These are phyloP conservation scores for roundworm (Caenorhabditis elegans) DNA, from an alignment of 1,140 invertebrate species.

Conservation along the genomic window DNA sequence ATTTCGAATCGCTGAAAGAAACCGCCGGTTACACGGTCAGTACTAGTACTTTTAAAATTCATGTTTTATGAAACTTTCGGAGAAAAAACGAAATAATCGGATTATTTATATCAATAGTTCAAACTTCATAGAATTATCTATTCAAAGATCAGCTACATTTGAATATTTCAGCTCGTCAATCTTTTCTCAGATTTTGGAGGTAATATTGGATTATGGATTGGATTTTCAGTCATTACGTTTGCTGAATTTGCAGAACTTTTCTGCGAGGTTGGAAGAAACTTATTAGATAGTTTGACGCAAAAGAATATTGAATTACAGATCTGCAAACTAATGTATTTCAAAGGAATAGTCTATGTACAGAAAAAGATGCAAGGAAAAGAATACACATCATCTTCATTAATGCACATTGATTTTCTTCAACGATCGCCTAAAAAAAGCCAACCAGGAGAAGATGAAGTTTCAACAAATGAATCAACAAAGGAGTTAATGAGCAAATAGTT, in stretches of 20 bases:
- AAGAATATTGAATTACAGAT: neutral
- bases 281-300: no score
- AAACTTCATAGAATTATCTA: neutral
- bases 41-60: neutral
- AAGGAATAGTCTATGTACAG: neutral
- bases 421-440: neutral
- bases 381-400: neutral
- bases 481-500: conserved; percentile 5
- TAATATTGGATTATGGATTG: conserved; percentile 66
- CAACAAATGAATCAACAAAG: conserved; percentile 4
- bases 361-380: neutral
- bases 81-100: neutral
- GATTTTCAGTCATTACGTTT: conserved; percentile 66
- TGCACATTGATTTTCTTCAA: conserved; percentile 16
- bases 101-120: neutral
- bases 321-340: neutral
- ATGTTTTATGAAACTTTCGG: neutral
- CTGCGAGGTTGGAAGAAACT: conserved; percentile 47
- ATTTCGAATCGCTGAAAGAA: conserved; percentile 64
- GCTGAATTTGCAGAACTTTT: conserved; percentile 60
- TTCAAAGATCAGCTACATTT: neutral
- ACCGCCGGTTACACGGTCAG: conserved; percentile 65
- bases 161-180: conserved; percentile 61
- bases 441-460: conserved; percentile 7
- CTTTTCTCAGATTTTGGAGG: conserved; percentile 66